These are phyloP conservation scores for Macropus fuliginosus DNA, from an alignment of 2,797 vertebrate species.

Conservation along the genomic window DNA sequence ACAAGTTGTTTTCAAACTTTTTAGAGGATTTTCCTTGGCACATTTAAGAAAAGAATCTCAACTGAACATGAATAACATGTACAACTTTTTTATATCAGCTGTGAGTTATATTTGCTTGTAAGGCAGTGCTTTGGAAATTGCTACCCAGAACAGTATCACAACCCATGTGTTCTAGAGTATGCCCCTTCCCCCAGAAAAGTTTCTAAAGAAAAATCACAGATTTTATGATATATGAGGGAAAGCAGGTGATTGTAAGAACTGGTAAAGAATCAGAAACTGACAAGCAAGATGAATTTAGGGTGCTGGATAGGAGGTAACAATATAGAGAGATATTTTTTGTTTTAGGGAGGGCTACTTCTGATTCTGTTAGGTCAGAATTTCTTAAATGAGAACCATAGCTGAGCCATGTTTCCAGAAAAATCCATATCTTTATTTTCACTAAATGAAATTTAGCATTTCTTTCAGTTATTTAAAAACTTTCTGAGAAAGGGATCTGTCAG, in stretches of 20 bases:
- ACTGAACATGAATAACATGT: neutral
- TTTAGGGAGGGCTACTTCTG: conserved; percentile 10
- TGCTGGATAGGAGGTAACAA: neutral
- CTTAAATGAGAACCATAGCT: neutral
- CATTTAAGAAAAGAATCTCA: conserved; percentile 25
- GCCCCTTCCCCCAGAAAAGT: neutral
- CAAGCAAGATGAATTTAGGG: neutral
- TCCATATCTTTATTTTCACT: neutral
- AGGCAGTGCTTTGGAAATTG: neutral
- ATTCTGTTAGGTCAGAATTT: conserved; percentile 20
- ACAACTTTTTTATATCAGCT: neutral
- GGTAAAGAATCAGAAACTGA: neutral
- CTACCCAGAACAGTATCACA: neutral
- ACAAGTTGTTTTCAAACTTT: conserved; percentile 29
- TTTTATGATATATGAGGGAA: neutral
- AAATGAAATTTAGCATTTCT: neutral
- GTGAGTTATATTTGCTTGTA: conserved; percentile 21
- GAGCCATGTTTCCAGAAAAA: neutral
- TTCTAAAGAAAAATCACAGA: conserved; percentile 17
- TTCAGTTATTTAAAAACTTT: neutral
- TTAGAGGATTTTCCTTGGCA: conserved; percentile 37
- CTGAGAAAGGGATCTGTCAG: neutral
- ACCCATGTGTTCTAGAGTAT: neutral
- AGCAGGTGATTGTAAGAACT: neutral
- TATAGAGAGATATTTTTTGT: neutral